Evolutionary conservation across 2,113 vertebrate species (phyloP), one percentile per base, ranked within the genome.

Genomic region (Plotosus lineatus): DNA sequence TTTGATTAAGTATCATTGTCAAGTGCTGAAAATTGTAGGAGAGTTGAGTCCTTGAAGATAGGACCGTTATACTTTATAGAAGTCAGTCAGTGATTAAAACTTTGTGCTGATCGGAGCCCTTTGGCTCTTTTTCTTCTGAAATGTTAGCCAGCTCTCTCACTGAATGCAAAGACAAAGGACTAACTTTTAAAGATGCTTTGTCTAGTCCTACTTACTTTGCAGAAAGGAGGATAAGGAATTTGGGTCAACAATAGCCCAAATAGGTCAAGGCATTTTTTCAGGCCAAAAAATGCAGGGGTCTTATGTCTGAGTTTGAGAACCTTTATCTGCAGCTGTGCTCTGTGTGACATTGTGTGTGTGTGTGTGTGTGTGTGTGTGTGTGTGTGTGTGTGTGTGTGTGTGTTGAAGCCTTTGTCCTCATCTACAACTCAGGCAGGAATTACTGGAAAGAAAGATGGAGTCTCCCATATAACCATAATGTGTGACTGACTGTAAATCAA

Each of bases 301-400:
- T 77, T 71, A 21, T 63, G 73, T 60, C 21, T 68, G 71, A 66
- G 33, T 75, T 75, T 42, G 60, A 58, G 19, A 55, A 40, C 63
- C 65, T 56, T 77, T 81, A 50, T 12, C 53, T 66, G 55, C 82
- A 84, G 83, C 73, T 80, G 78, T 75, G 26, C 72, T 76, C 26
- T 48, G 58, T 23, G 33, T 53, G 79, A 26, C 71, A 31, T n/a
- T 42, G 63, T 66, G 63, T 6, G 38, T 42, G 10, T 14, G 65
- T 42, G 19, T 42, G 36, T 66, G 40, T 38, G 72, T 50, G 75
- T 60, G 26, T 73, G 44, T 72, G 69, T 50, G 68, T 48, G 68
- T 48, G 68, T 46, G 40, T 71, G 26, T 38, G 40, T 58, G 74
- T 58, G 73, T 75, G 73, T n/a, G 8, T 42, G 33, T 71, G 12